These are phyloP conservation scores for Chaetodon trifascialis DNA, from an alignment of 2,113 vertebrate species.

Conservation along the genomic window DNA sequence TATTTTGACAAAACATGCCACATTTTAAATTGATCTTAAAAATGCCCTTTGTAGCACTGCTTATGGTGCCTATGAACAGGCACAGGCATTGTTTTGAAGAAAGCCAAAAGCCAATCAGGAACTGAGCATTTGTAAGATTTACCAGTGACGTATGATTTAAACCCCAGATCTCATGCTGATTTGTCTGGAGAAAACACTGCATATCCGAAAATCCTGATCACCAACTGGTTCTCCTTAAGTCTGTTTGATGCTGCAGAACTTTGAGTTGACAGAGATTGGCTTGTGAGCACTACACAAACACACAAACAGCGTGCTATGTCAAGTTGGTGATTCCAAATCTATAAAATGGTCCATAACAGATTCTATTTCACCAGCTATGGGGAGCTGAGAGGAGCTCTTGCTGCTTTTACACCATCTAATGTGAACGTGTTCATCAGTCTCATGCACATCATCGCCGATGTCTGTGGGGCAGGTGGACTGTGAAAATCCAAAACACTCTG, in stretches of 20 bases:
- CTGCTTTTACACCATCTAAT: constrained; percentile 37
- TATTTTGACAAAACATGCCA: not conserved
- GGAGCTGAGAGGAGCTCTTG: constrained; percentile 5
- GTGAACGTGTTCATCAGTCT: constrained; percentile 45
- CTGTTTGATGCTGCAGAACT: not conserved
- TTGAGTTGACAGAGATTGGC: not conserved
- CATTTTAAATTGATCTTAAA: too few species aligned
- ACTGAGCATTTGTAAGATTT: not conserved
- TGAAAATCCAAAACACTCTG: constrained; percentile 51
- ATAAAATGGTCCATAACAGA: constrained; percentile 24
- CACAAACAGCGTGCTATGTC: constrained; percentile 4
- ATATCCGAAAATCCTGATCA: not conserved
- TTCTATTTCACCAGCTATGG: constrained; percentile 23
- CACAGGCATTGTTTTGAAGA: not conserved
- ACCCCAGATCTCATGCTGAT: not conserved
- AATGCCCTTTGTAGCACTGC: too few species aligned
- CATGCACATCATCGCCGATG: constrained; percentile 2
- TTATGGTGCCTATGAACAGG: not conserved
- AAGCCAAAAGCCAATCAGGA: not conserved
- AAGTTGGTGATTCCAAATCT: constrained; percentile 34
- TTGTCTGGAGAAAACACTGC: not conserved
- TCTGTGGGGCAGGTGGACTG: constrained; percentile 50
- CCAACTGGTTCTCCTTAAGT: not conserved
- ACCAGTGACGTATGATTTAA: not conserved
- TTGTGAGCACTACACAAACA: constrained; percentile 10